A percentile compares a stretch with the other conserved stretches of the same genome.
Evolutionary conservation across 2,113 vertebrate genomes (phyloP).

Genomic region (Peromyscus leucopus): DNA sequence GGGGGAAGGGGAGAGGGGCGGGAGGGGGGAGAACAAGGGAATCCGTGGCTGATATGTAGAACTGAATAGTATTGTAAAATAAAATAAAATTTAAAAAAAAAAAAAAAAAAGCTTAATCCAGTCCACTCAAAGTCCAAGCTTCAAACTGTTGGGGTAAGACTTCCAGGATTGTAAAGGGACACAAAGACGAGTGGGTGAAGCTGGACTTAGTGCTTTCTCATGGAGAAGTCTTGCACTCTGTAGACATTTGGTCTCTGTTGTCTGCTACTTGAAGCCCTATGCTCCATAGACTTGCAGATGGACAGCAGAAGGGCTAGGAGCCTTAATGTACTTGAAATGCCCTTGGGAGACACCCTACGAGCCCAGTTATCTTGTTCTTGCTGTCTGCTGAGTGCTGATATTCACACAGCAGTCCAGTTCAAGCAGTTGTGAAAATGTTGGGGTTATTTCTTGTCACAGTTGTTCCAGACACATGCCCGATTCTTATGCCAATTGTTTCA

Average conservation of each 20-base stretch:
- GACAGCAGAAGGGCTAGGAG: background rate
- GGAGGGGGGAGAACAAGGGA: too few species aligned
- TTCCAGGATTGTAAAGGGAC: background rate
- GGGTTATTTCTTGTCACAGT: background rate
- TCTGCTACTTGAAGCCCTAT: background rate
- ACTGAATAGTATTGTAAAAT: too few species aligned
- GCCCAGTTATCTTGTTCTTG: background rate
- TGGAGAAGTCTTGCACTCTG: background rate
- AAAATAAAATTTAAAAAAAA: too few species aligned
- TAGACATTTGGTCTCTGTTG: background rate
- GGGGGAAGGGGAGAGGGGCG: too few species aligned
- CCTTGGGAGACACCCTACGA: background rate
- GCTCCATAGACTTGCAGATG: accelerated
- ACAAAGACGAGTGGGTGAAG: background rate
- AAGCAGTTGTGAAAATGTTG: background rate
- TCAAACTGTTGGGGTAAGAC: background rate
- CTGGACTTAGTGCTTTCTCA: background rate
- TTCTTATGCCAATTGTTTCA: background rate
- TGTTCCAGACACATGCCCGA: background rate
- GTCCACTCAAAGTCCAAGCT: background rate
- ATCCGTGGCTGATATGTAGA: too few species aligned
- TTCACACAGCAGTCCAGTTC: background rate
- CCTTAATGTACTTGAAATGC: background rate
- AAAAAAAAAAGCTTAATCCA: background rate
- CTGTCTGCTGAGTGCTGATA: background rate